Conservation (phyloP, 2,888 invertebrate genomes). For the Chirona hameri region DNA sequence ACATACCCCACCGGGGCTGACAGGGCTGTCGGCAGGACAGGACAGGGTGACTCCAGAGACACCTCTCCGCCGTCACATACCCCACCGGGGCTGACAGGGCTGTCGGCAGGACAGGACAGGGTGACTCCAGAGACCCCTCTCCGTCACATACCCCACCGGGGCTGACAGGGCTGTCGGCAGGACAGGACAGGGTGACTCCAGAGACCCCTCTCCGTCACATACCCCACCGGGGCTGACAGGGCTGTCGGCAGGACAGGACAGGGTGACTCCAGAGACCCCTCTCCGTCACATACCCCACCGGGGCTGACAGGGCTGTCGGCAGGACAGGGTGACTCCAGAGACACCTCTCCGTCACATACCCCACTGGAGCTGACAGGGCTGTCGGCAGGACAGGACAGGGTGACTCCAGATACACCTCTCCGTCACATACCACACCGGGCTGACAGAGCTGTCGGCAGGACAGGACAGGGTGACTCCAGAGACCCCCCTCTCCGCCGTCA, state of each 20-base stretch:
- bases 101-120: too few relatives aligned
- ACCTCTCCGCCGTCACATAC: not conserved
- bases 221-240: not conserved
- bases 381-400: too few relatives aligned
- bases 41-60: too few relatives aligned
- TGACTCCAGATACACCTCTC: too few relatives aligned
- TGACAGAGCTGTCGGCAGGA: too few relatives aligned
- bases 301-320: too few relatives aligned
- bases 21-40: too few relatives aligned
- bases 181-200: too few relatives aligned
- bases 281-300: not conserved
- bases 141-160: not conserved
- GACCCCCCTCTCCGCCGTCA: not conserved
- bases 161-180: too few relatives aligned
- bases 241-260: too few relatives aligned
- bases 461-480: not conserved
- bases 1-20: not conserved
- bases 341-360: not conserved
- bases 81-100: not conserved
- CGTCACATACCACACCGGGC: not conserved
- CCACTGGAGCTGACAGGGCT: not conserved
- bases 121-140: not conserved
- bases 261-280: too few relatives aligned
- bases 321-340: too few relatives aligned
- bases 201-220: not conserved